Evolutionary conservation across 2,113 vertebrate species (phyloP).

Genomic region (Nothobranchius kuhntae): DNA sequence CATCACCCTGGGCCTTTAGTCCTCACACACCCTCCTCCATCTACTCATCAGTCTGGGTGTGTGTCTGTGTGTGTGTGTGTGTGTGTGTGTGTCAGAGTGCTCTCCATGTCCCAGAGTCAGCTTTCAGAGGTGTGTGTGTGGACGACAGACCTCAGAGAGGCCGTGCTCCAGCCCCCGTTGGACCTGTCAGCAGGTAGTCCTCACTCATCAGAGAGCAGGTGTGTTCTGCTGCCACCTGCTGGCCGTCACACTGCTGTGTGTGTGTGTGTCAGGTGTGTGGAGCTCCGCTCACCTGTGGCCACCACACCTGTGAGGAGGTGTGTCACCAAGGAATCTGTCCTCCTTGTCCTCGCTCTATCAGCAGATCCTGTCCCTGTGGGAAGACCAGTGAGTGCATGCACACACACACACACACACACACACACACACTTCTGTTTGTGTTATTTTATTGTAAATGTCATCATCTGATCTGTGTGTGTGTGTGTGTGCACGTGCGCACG

Average conservation of each 20-base stretch:
- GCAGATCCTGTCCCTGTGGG: slow-evolving; percentile 90
- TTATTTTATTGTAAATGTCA: slow-evolving; percentile 1
- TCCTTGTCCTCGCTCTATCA: slow-evolving; percentile 90
- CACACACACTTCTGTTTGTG: neutral
- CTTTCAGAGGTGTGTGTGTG: slow-evolving; percentile 89
- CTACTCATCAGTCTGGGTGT: neutral
- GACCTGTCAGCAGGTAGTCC: slow-evolving; percentile 85
- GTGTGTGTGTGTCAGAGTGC: slow-evolving; percentile 71
- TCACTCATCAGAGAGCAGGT: too few relatives aligned
- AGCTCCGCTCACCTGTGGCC: slow-evolving; percentile 85
- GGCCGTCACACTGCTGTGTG: neutral
- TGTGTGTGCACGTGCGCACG: too few relatives aligned
- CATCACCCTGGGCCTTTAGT: too few relatives aligned
- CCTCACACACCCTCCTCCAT: too few relatives aligned
- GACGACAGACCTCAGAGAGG: slow-evolving; percentile 81
- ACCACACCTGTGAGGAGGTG: slow-evolving; percentile 89
- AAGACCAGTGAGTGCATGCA: slow-evolving; percentile 84
- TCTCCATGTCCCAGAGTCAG: slow-evolving; percentile 90
- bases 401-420: neutral
- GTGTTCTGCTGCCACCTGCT: too few relatives aligned
- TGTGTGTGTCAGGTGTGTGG: slow-evolving; percentile 82
- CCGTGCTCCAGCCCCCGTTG: slow-evolving; percentile 89
- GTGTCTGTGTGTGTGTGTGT: slow-evolving; percentile 25
- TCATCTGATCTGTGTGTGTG: neutral
- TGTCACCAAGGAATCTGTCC: slow-evolving; percentile 90